Conservation (phyloP, 2,113 vertebrate species). For the Dasyprocta punctata region DNA sequence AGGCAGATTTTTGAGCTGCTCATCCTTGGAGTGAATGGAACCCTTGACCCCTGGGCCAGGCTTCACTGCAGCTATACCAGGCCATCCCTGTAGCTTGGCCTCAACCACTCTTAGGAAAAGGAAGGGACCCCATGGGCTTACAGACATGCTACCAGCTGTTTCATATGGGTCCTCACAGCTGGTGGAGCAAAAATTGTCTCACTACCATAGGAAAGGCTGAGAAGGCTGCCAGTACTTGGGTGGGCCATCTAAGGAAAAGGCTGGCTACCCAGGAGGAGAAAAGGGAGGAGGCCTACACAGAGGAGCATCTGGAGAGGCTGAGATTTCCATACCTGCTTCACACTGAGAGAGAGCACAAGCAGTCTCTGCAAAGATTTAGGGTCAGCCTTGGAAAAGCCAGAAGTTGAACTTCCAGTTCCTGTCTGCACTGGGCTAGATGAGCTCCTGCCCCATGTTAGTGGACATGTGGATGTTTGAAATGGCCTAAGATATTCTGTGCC, state of each 20-base stretch:
- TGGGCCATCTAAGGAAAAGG: conserved; percentile 38
- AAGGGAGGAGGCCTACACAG: not conserved
- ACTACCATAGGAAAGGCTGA: conserved; percentile 58
- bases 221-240: conserved; percentile 19
- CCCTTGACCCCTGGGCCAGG: not conserved
- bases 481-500: not conserved
- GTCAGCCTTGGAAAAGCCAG: not conserved
- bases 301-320: not conserved
- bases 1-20: conserved; percentile 28
- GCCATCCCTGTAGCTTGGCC: conserved; percentile 46
- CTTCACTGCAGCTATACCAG: conserved; percentile 44
- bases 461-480: conserved; percentile 28
- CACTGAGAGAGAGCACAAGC: not conserved
- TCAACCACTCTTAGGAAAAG: conserved; percentile 45
- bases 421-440: not conserved
- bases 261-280: not conserved
- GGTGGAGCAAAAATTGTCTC: not conserved
- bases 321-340: conserved; percentile 29
- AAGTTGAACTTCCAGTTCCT: conserved; percentile 18
- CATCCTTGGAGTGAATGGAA: conserved; percentile 5
- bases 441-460: not conserved
- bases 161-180: conserved; percentile 45
- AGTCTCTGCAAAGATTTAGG: not conserved
- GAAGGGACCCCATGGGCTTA: conserved; percentile 50
- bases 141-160: not conserved